phyloP scores from a whole-genome alignment of 2,113 vertebrate species.

The Ellobius talpinus region DNA sequence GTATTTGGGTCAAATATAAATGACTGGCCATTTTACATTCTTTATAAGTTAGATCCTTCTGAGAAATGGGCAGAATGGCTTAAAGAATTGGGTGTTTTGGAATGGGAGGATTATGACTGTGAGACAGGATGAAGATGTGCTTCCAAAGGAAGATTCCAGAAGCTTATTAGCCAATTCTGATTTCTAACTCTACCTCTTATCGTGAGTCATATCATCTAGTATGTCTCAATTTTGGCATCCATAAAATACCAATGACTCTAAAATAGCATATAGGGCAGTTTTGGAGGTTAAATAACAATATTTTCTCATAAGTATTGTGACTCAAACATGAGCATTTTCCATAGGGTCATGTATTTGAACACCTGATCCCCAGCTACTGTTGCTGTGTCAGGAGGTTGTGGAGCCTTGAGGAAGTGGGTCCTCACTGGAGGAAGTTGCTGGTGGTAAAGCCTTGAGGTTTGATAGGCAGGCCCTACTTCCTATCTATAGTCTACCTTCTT shows the following conservation, averaged over 20 bases:
- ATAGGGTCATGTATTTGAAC: not conserved
- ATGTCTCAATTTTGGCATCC: not conserved
- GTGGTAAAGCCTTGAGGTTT: not conserved
- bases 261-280: not conserved
- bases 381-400: not conserved
- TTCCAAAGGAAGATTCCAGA: not conserved
- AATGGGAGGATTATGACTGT: not conserved
- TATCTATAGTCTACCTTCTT: not conserved
- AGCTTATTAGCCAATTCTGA: not conserved
- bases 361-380: no score
- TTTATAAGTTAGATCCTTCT: not conserved
- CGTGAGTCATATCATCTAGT: not conserved
- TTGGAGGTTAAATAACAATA: not conserved
- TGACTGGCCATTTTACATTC: not conserved
- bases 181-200: not conserved
- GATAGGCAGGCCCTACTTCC: not conserved
- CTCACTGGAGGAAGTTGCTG: not conserved
- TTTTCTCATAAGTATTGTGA: not conserved
- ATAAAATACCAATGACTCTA: not conserved
- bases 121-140: not conserved
- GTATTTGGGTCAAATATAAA: constrained; percentile 23
- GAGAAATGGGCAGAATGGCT: not conserved
- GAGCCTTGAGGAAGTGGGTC: not conserved
- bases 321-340: not conserved
- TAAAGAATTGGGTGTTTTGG: not conserved